A percentile compares a stretch with the other conserved stretches of the same genome.
Conservation (phyloP, 1,140 invertebrate species). For the Glossosoma conforme region DNA sequence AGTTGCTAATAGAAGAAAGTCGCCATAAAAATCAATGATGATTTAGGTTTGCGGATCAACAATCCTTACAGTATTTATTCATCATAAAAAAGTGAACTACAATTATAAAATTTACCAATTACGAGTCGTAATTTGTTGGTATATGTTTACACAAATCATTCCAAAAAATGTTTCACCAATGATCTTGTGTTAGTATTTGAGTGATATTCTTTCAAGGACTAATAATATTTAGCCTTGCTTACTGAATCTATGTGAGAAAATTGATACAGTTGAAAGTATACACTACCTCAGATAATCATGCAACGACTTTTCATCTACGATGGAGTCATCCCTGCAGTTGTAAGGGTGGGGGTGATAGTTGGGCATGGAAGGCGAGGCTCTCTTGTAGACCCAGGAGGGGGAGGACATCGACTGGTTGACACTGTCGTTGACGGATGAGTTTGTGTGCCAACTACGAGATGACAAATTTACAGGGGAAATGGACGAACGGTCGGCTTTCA, state of each 20-base stretch:
- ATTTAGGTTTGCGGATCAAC: too few relatives aligned
- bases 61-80: too few relatives aligned
- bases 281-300: constrained; percentile 40
- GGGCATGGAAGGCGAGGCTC: constrained; percentile 25
- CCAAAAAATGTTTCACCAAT: too few relatives aligned
- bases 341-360: constrained; percentile 24
- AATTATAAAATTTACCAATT: too few relatives aligned
- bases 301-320: constrained; percentile 45
- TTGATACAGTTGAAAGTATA: too few relatives aligned
- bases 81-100: too few relatives aligned
- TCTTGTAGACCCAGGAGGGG: constrained; percentile 25
- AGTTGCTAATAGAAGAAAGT: too few relatives aligned
- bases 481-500: neutral
- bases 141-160: too few relatives aligned
- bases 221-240: constrained; percentile 29
- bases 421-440: constrained; percentile 17
- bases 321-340: constrained; percentile 23
- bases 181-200: constrained; percentile 30
- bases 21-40: too few relatives aligned
- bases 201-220: constrained; percentile 28
- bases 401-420: constrained; percentile 20
- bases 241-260: too few relatives aligned
- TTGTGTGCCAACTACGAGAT: constrained; percentile 18
- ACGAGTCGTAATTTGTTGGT: too few relatives aligned
- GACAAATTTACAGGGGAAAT: constrained; percentile 19